A percentile compares a stretch with the other conserved stretches of the same genome.
Evolutionary conservation across 2,797 vertebrate genomes (phyloP).

Genomic region (Artibeus jamaicensis): DNA sequence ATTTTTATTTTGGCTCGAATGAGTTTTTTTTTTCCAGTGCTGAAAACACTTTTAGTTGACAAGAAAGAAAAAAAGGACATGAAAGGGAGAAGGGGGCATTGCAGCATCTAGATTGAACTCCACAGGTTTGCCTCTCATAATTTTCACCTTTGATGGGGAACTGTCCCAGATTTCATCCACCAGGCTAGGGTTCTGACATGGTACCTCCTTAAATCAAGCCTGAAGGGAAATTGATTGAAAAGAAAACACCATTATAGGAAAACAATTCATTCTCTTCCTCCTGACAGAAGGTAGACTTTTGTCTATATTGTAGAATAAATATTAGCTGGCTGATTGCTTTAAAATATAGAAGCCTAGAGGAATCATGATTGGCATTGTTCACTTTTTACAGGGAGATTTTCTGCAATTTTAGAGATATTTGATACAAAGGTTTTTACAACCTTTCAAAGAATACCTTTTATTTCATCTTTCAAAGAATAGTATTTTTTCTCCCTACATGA

Average conservation of each 20-base stretch:
- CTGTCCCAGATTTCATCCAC: constrained; percentile 74
- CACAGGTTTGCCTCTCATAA: constrained; percentile 69
- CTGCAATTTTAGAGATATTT: constrained; percentile 37
- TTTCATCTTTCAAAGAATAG: neutral
- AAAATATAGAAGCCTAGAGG: constrained; percentile 73
- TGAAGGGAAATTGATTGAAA: constrained; percentile 86
- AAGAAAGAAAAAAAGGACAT: constrained; percentile 38
- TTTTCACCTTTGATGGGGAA: constrained; percentile 78
- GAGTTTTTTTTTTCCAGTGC: neutral
- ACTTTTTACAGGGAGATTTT: constrained; percentile 69
- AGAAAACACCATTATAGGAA: constrained; percentile 83
- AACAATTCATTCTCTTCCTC: constrained; percentile 83
- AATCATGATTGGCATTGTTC: constrained; percentile 64
- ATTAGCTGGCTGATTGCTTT: constrained; percentile 79
- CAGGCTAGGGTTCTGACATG: constrained; percentile 72
- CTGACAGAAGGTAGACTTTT: constrained; percentile 82
- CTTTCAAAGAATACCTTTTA: neutral
- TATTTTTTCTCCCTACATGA: neutral
- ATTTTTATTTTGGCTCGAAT: constrained; percentile 9
- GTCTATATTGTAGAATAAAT: constrained; percentile 83
- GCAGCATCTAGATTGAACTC: constrained; percentile 55
- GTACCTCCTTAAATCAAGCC: constrained; percentile 84
- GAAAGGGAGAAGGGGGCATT: neutral
- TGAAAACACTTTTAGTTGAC: constrained; percentile 60
- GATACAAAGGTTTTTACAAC: constrained; percentile 8